Percentiles rank a stretch among this genome's conserved stretches.
Conservation (phyloP, 2,113 vertebrate species). For the Phalacrocorax pelagicus region DNA sequence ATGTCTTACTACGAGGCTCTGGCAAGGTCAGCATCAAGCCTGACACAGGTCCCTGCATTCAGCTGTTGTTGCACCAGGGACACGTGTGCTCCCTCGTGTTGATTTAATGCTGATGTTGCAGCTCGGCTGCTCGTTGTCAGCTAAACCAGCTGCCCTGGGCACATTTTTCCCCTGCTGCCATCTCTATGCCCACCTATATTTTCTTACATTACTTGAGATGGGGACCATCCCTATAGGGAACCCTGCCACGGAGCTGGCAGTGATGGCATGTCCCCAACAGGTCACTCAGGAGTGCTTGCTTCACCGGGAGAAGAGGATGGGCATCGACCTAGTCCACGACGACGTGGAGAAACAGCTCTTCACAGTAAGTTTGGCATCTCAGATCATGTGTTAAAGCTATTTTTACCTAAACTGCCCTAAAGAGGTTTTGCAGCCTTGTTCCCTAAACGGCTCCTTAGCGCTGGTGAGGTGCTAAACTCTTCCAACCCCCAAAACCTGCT, state of each 20-base stretch:
- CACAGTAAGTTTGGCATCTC: constrained; percentile 69
- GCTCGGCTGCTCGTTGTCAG: fast-evolving
- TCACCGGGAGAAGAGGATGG: constrained; percentile 93
- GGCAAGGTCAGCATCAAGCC: neutral
- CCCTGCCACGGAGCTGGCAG: neutral
- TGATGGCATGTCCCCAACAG: constrained; percentile 58
- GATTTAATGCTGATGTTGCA: neutral
- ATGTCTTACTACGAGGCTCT: fast-evolving
- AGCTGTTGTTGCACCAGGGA: neutral
- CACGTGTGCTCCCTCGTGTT: neutral
- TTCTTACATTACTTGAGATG: neutral
- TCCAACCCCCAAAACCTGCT: neutral
- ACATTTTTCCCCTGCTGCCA: neutral
- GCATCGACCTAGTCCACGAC: constrained; percentile 90
- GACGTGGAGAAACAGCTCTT: constrained; percentile 87
- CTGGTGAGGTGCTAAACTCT: neutral
- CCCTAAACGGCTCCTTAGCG: neutral
- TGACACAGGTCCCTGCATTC: neutral
- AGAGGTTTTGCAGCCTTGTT: neutral
- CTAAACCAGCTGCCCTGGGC: neutral
- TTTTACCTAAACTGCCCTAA: neutral
- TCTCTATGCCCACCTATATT: neutral
- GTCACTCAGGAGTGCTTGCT: constrained; percentile 91
- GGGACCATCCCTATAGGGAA: neutral
- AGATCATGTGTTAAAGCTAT: neutral